Base-by-base conservation (phyloP, 2,113 vertebrate species). In the Cyanoliseus patagonus region DNA sequence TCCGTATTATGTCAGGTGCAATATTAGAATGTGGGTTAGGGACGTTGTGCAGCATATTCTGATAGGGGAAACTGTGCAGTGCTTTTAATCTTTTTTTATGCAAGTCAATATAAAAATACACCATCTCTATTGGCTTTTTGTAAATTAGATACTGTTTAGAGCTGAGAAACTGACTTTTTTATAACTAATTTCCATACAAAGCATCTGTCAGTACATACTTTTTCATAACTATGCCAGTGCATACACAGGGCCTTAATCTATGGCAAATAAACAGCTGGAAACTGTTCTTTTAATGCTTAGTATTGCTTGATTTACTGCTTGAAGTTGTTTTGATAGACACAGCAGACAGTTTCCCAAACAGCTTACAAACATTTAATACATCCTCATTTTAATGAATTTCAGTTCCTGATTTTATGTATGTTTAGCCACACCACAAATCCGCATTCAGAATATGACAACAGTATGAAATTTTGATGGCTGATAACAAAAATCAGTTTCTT, bases 341-440 rank as follows among this genome's bases (percentile, higher is more conserved):
- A 70, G 70, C 42, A 94, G 69, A 83, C 11, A 81, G 47, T 79
- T 90, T 88, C 62, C 47, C 81, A 61, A 84, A 31, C 20, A 73
- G 51, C 13, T 53, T 89, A 31, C 2, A 78, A 28, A 75, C 18
- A 70, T 77, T 35, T 83, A 93, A 74, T 49, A 82, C n/a, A 67
- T 92, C 57, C 47, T 88, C 47, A 44, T 94, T 94, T 93, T 84
- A 78, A 84, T 73, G 23, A 57, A 89, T 31, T 57, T 91, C 49
- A 49, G 3, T 80, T 94, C 49, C 67, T 86, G 59, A 79, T 93
- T 93, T 87, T 87, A 66, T 19, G 10, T 52, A n/a, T 0, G 10
- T 95, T 92, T 69, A 59, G n/a, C 59, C 23, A 91, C 37, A 49
- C 22, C 3, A 5, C 62, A 87, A 17, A 63, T 51, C 11, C 31